Evolutionary conservation across 2,888 invertebrate genomes (phyloP), one percentile per base, ranked within the genome.

Genomic region (Apocheima hispidaria): DNA sequence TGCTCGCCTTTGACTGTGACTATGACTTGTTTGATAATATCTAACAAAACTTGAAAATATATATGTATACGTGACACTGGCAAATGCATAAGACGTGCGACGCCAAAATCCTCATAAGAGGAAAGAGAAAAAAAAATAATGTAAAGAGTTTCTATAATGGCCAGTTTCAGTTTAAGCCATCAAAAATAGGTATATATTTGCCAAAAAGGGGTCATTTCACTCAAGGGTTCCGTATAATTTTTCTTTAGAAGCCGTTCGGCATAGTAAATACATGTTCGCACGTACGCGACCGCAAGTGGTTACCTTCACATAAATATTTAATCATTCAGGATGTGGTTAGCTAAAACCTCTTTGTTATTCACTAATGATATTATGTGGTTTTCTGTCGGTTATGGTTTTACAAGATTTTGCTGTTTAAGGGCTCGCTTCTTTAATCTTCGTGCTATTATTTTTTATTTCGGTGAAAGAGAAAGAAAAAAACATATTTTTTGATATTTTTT

Each of bases 291-390:
- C 61, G 14, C 61, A 41, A 33, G 46, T 36, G 61, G 61, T 52
- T 56, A 46, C 51, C 33, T 60, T 33, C 0, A 4, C 2, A 51
- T 61, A 40, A 56, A 61, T 61, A 61, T 56, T 61, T 61, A 20
- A 60, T 48, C 40, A 40, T 36, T 33, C 21, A 50, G 54, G 54
- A 60, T 21, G 60, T 26, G 60, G 38, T 46, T 55, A 10, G 21
- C 16, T 14, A 23, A 41, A 52, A 52, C 53, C 46, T 36, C 16
- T 30, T 41, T n/a, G 53, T 28, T 3, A 35, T 36, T 50, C 35
- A 50, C 53, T 26, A 33, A 53, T 46, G 20, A 38, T 50, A 43
- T 54, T 54, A 26, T 5, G 1, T 35, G 43, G 16, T 43, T 16
- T 50, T 26, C 20, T 56, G 10, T 36, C 16, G 23, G 23, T n/a